Base-by-base conservation (phyloP, 2,888 invertebrate species). In the Drosophila meridiana region DNA sequence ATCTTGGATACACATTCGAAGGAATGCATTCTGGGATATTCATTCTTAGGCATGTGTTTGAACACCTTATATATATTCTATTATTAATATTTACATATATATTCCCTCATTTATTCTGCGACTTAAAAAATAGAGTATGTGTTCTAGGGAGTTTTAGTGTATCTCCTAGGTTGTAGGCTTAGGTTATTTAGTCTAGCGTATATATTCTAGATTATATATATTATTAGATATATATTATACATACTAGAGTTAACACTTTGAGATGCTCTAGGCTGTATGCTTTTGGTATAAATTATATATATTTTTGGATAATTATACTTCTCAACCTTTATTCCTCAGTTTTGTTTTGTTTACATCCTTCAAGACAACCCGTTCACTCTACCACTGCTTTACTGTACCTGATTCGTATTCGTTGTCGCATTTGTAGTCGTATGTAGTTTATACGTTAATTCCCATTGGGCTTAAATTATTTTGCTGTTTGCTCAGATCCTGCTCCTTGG, bases 381-480 rank as follows among this genome's bases (percentile, higher is more conserved):
- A 26, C 2, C 14, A 14, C 2, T 0, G 5, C 0, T 9, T 45
- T 14, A 28, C 58, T 53, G 59, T 66, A 57, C 50, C 70, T 65
- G 62, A 45, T 68, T 69, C 62, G 34, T 26, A 74, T 74, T 76
- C 61, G 52, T 40, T 66, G 43, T 45, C 58, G 34, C n/a, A 59
- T 34, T 59, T 58, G 63, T 34, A 64, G 56, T 55, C 59, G 60
- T 66, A 55, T 71, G 68, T 78, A 66, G 73, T 63, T 64, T 60
- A 59, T 48, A 53, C 57, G 38, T 70, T 81, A 81, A 78, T 81
- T 82, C 74, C 78, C 52, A 58, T 47, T 63, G 67, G 80, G 68
- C 82, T 89, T 87, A 83, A 83, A 77, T 83, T 77, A 73, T 83
- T 79, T 76, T 71, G 71, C 78, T 78, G 75, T 72, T 72, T 81